phyloP scores from a whole-genome alignment of 2,888 invertebrate species.

The Girardia tigrina region DNA sequence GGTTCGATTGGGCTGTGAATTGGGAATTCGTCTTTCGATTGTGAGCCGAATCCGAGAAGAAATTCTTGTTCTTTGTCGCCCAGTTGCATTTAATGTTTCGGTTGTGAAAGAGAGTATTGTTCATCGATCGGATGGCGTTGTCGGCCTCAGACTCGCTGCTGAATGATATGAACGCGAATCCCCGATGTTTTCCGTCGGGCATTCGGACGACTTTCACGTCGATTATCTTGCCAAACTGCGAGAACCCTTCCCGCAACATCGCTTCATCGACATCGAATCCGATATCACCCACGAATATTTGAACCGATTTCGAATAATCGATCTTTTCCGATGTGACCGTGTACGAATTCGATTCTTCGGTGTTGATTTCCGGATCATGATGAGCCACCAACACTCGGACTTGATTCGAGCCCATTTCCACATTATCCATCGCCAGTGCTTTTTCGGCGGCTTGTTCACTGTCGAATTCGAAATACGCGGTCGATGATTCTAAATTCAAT shows the following conservation, averaged over 20 bases:
- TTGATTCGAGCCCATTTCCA: conserved; percentile 70
- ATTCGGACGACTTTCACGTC: conserved; percentile 97
- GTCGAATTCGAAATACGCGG: conserved; percentile 94
- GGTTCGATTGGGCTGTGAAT: too few species aligned
- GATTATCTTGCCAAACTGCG: conserved; percentile 30
- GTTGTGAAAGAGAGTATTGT: conserved; percentile 95
- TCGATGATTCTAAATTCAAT: conserved; percentile 89
- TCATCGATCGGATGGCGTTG: conserved; percentile 91
- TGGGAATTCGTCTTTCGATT: too few species aligned
- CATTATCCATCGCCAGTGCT: conserved; percentile 57
- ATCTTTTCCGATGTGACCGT: neutral
- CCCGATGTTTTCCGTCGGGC: conserved; percentile 95
- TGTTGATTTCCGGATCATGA: conserved; percentile 94
- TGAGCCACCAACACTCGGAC: conserved; percentile 88
- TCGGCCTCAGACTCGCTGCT: conserved; percentile 97
- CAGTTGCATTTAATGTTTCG: conserved; percentile 94
- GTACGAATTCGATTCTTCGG: neutral
- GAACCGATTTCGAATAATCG: neutral
- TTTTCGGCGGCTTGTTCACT: conserved; percentile 84
- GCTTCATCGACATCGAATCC: conserved; percentile 32
- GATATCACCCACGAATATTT: conserved; percentile 32
- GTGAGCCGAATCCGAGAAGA: too few species aligned
- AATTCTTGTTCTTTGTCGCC: conserved; percentile 71
- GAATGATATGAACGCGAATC: conserved; percentile 97
- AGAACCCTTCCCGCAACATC: conserved; percentile 24